Evolutionary conservation across 2,888 invertebrate species (phyloP).

Genomic region (Polyploca ridens): DNA sequence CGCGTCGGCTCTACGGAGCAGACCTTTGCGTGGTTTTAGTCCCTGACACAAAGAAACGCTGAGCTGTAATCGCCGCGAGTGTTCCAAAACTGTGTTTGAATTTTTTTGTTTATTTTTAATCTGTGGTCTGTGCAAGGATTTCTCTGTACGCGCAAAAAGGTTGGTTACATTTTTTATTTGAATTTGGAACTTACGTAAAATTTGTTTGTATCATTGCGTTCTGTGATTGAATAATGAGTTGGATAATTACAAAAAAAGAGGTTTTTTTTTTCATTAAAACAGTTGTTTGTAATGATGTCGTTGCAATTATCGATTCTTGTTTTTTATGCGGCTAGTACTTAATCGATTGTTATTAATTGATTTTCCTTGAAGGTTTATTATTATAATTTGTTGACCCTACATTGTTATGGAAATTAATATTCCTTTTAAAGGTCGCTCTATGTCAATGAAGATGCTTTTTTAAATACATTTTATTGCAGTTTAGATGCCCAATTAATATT

Average conservation of each 20-base stretch:
- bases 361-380: not conserved
- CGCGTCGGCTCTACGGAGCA: slow-evolving; percentile 66
- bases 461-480: not conserved
- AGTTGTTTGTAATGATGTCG: not conserved
- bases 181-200: slow-evolving; percentile 8
- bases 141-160: slow-evolving; percentile 51
- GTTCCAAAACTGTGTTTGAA: slow-evolving; percentile 58
- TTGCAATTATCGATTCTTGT: not conserved
- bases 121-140: slow-evolving; percentile 73
- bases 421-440: too few species aligned
- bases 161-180: slow-evolving; percentile 42
- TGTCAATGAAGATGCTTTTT: not conserved
- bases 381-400: slow-evolving; percentile 1
- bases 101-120: slow-evolving; percentile 55
- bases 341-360: not conserved
- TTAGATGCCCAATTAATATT: not conserved
- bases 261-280: not conserved
- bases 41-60: slow-evolving; percentile 16
- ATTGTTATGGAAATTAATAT: not conserved
- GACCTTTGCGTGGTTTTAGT: slow-evolving; percentile 43
- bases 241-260: not conserved
- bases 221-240: slow-evolving; percentile 1
- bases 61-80: slow-evolving; percentile 60
- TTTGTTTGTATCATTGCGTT: not conserved
- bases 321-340: not conserved